These are phyloP conservation scores for Lutjanus erythropterus DNA, from an alignment of 2,113 vertebrate genomes.

Conservation along the genomic window DNA sequence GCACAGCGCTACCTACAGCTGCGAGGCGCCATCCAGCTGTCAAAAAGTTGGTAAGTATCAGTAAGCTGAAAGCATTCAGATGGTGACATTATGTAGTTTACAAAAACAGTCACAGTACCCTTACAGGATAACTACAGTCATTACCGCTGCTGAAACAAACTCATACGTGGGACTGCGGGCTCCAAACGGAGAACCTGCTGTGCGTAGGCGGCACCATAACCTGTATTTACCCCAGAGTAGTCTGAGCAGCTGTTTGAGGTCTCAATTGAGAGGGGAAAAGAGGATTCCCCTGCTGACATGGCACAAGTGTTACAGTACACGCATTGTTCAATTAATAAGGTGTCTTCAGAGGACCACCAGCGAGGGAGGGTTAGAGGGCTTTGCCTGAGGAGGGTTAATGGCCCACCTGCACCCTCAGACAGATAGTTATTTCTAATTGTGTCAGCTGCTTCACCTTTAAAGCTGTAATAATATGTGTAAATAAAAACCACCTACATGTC, in stretches of 20 bases:
- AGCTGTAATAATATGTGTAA: conserved; percentile 33
- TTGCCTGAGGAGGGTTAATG: conserved; percentile 28
- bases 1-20: conserved; percentile 28
- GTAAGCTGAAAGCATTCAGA: conserved; percentile 8
- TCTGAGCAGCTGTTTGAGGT: conserved; percentile 61
- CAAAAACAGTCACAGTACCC: conserved; percentile 17
- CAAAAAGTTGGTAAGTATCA: conserved; percentile 24
- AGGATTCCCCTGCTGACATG: conserved; percentile 72
- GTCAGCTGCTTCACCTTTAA: conserved; percentile 15
- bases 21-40: conserved; percentile 23
- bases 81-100: conserved; percentile 16
- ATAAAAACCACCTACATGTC: conserved; percentile 36
- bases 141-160: conserved; percentile 25
- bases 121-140: conserved; percentile 21
- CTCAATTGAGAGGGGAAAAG: conserved; percentile 65
- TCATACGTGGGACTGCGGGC: not conserved
- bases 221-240: conserved; percentile 40
- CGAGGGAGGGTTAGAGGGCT: not conserved
- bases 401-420: conserved; percentile 29
- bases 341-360: conserved; percentile 40
- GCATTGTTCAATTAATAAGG: conserved; percentile 66
- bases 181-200: conserved; percentile 29
- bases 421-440: conserved; percentile 15
- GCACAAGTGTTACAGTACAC: conserved; percentile 48
- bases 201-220: conserved; percentile 47